Conservation (phyloP, 1,140 invertebrate species). For the Rhynchophorus ferrugineus region DNA sequence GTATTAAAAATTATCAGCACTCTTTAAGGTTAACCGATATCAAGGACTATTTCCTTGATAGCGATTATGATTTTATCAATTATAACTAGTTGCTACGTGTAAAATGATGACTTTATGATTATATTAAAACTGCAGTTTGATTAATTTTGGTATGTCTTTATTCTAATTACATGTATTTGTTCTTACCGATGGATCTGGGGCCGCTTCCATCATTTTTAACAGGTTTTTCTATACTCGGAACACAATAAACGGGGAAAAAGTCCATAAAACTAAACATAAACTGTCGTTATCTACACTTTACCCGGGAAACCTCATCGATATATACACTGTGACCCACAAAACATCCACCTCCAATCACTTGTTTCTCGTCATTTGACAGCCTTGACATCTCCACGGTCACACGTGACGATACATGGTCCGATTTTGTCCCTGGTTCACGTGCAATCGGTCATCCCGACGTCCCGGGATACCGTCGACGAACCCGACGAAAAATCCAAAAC, state of each 20-base stretch:
- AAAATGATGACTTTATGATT: too few relatives aligned
- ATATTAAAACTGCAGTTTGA: too few relatives aligned
- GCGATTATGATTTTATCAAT: too few relatives aligned
- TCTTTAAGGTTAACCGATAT: too few relatives aligned
- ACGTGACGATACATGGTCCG: not conserved
- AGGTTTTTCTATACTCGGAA: not conserved
- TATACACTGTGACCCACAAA: not conserved
- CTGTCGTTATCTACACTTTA: too few relatives aligned
- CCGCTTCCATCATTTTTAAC: slow-evolving; percentile 14
- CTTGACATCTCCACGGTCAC: slow-evolving; percentile 8
- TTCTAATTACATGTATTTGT: too few relatives aligned
- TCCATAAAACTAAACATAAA: too few relatives aligned
- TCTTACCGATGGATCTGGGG: slow-evolving; percentile 14
- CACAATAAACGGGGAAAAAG: not conserved
- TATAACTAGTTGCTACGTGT: too few relatives aligned
- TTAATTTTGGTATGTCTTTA: too few relatives aligned
- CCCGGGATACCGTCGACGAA: not conserved
- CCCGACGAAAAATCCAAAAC: not conserved
- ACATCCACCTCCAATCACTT: not conserved
- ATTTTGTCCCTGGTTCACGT: slow-evolving; percentile 2
- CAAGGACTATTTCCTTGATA: too few relatives aligned
- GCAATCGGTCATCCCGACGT: not conserved
- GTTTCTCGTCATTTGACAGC: slow-evolving; percentile 7
- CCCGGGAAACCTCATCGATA: not conserved
- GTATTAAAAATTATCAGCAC: too few relatives aligned